A percentile compares a stretch with the other conserved stretches of the same genome.
These are phyloP conservation scores for Mastigias papua DNA, from an alignment of 30 jellyfish, hydroid and myxozoan species.

Conservation along the genomic window DNA sequence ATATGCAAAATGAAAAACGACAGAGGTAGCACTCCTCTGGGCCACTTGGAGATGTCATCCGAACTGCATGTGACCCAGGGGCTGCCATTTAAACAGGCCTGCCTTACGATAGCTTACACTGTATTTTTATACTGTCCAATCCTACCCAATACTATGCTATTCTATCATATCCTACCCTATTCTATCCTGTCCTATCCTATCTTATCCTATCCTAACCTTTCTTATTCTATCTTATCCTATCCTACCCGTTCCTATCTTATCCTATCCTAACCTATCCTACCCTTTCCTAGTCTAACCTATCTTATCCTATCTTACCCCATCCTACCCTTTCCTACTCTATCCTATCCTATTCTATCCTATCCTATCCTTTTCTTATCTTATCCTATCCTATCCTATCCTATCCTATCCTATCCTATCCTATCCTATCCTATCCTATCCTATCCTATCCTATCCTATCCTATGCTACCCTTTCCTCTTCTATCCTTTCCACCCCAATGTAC, in stretches of 20 bases:
- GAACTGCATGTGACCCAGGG: too few species aligned
- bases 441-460: not conserved
- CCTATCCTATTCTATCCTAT: not conserved
- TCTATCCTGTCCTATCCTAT: too few species aligned
- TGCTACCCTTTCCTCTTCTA: not conserved
- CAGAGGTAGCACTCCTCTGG: too few species aligned
- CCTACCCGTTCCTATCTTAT: not conserved
- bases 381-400: not conserved
- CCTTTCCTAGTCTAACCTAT: not conserved
- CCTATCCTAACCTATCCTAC: not conserved
- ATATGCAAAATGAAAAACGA: too few species aligned
- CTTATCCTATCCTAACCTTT: not conserved
- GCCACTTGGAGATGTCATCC: too few species aligned
- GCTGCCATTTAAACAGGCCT: too few species aligned
- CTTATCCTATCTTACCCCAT: not conserved
- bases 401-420: not conserved
- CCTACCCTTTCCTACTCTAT: not conserved
- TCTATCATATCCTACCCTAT: not conserved
- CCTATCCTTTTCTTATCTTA: not conserved
- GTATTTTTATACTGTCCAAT: too few species aligned
- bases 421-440: not conserved
- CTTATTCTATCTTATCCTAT: not conserved
- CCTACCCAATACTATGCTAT: not conserved
- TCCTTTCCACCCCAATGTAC: not conserved
- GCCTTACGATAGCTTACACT: too few species aligned